Base-by-base conservation (phyloP, 2,888 invertebrate species). In the Lithophane socia region DNA sequence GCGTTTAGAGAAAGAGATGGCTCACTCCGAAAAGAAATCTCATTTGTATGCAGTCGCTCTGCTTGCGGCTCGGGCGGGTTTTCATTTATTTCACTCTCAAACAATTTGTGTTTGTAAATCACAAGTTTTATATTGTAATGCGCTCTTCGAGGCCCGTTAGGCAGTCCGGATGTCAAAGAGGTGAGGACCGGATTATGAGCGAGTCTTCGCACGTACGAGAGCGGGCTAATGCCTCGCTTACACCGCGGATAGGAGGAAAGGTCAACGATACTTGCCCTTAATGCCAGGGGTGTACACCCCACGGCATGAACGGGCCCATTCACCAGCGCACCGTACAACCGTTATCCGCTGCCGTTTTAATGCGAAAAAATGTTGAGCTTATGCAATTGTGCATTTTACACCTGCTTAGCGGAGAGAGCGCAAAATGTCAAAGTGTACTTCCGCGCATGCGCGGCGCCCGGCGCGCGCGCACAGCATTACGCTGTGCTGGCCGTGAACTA, bases 101-200 rank as follows among this genome's bases (percentile, higher is more conserved):
- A 95, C 94, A 94, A 94, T 95, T 94, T 94, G 91, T 94, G 93
- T 95, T 94, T 95, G 92, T 95, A 93, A 93, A 94, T 94, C 92
- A 92, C 91, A 91, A 92, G 91, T 94, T 94, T 94, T 92, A 93
- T 94, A 93, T 92, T 92, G 92, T 93, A 91, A 91, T 90, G 88
- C 88, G 68, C 73, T 64, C 67, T 82, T 60, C 37, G 90, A 81
- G 89, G 87, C 86, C 94, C 93, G 94, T 94, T 95, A 94, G 88
- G 73, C 88, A 82, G 90, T 91, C 92, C 94, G 93, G 94, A 93
- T 94, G 93, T 93, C 91, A 93, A 91, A 92, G 91, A 92, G 91
- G 92, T 91, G 91, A 91, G 86, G 89, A 91, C 92, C 90, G 92
- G 93, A 93, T 94, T 93, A 92, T 91, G 90, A 89, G 86, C 86